Base-by-base conservation (phyloP, 2,797 vertebrate genomes). In the Menidia menidia region DNA sequence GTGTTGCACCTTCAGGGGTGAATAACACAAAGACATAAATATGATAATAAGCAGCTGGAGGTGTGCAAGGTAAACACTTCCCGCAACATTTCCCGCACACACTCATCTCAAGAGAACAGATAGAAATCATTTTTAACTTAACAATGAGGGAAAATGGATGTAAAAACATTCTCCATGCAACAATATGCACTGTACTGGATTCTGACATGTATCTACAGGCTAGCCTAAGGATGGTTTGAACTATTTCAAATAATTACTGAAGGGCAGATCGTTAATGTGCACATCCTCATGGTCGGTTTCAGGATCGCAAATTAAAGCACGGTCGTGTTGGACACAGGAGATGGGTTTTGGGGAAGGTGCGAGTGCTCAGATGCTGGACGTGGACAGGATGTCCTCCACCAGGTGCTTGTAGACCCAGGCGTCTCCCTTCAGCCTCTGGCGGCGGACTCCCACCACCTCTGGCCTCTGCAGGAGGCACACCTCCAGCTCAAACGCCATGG, bases 351-450 rank as follows among this genome's bases (percentile, higher is more conserved):
- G 25, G 44, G 7, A 83, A 66, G 58, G 62, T 69, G 68, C 58
- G 35, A 53, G 25, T 6, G n/a, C 91, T 93, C 61, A 97, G 51
- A 96, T 87, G 2, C 91, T 92, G 87, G 91, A 96, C 67, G 93
- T 92, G 48, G 95, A 94, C 7, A 99, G 92, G 77, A 98, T 95
- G 77, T 97, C 96, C 86, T 97, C 97, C 78, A 99, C 93, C 77
- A 99, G 93, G 75, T 95, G 95, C 84, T 99, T 99, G 89, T 99
- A 99, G 68, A 98, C 95, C 97, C 97, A 99, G 48, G 97, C 95
- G 7, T 99, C 97, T 10, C 97, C 98, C 84, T 97, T 97, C 54
- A 99, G 94, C 67, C 97, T 88, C 73, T 97, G 96, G 14, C 96
- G 94, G 9, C 95, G 88, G 75, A 99, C 93, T 2, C 96, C 96